Evolutionary conservation across 1,140 invertebrate genomes (phyloP), one percentile per base, ranked within the genome.

Genomic region (Bombus affinis): DNA sequence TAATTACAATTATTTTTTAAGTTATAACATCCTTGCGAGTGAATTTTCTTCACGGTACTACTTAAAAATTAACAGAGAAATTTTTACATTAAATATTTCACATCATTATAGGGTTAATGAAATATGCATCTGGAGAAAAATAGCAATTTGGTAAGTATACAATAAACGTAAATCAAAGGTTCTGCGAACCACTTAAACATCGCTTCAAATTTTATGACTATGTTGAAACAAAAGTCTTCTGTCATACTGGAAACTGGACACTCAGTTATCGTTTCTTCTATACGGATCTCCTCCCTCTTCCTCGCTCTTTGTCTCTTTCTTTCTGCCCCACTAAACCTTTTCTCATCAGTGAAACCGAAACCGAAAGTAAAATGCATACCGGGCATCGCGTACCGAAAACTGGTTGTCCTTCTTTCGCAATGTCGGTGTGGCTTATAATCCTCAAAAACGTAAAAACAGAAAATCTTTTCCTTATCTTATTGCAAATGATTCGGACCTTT

Each of bases 361-460:
- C 83, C 35, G 83, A 85, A 85, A 72, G 83, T 84, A 42, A 79
- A 84, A 25, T n/a, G 83, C 32, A 28, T 37, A 44, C 39, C 53
- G 13, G 25, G 32, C 18, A 32, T 80, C 59, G 70, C 6, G 68
- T 32, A 37, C 25, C 25, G 78, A 70, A 72, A 85, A 80, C 83
- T 80, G 83, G 83, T 73, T 32, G 83, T 80, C 83, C 83, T 85
- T 80, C 83, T 85, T 72, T 85, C 77, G 77, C 18, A 72, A 85
- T 47, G 5, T 53, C 18, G n/a, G 47, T 53, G 47, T 53, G 47
- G 39, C 35, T 32, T 42, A 32, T 68, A 42, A 74, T 80, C 57
- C 12, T 25, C 37, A 35, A 71, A 71, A 47, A 32, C n/a, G 22
- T 71, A 71, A 84, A 83, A 84, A 35, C 47, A 71, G 18, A 83